Evolutionary conservation across 2,888 invertebrate species (phyloP).

Genomic region (Galerucella calmariensis): DNA sequence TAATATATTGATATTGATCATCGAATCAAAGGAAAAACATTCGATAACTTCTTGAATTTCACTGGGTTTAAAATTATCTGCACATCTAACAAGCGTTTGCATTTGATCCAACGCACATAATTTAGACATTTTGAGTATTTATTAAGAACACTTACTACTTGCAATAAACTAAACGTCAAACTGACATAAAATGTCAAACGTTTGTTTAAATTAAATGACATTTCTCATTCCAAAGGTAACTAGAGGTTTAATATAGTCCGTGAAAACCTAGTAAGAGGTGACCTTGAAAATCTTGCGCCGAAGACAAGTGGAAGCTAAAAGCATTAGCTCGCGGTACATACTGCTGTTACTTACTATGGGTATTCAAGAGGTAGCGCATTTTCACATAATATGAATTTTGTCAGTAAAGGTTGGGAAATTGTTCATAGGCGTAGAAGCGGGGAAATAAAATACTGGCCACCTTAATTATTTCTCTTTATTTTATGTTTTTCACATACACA

Average conservation of each 20-base stretch:
- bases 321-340: no score
- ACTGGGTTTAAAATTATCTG: constrained; percentile 14
- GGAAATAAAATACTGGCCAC: constrained; percentile 18
- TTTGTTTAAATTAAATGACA: neutral
- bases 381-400: no score
- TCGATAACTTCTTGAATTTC: constrained; percentile 33
- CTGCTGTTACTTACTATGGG: no score
- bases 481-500: constrained; percentile 52
- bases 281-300: no score
- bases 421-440: no score
- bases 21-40: constrained; percentile 37
- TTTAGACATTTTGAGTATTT: neutral
- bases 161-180: no score
- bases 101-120: constrained; percentile 7
- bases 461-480: constrained; percentile 39
- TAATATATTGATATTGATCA: constrained; percentile 39
- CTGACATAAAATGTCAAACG: neutral
- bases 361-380: no score
- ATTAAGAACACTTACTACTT: neutral
- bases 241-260: neutral
- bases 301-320: no score
- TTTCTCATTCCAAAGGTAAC: neutral
- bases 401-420: no score
- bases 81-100: constrained; percentile 9
- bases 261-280: no score